phyloP scores from a whole-genome alignment of 2,113 vertebrate species.

The Speoplatyrhinus poulsoni region DNA sequence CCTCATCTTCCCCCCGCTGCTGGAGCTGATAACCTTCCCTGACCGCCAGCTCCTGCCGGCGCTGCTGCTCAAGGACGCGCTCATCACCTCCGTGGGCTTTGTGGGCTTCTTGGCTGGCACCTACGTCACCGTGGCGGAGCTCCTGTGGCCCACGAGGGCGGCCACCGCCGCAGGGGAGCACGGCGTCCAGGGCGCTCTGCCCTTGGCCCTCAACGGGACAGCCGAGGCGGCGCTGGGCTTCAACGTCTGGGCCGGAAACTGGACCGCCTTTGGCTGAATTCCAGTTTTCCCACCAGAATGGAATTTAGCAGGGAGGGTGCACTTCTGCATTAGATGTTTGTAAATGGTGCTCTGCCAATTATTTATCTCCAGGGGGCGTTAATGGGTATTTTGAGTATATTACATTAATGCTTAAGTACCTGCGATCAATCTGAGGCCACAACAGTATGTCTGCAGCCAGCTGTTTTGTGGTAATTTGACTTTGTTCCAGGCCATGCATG shows the following conservation, averaged over 20 bases:
- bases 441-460: no score
- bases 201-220: constrained; percentile 30
- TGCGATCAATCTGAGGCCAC: no score
- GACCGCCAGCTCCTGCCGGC: constrained; percentile 73
- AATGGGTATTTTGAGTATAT: no score
- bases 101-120: constrained; percentile 85
- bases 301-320: no score
- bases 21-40: constrained; percentile 85
- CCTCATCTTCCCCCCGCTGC: constrained; percentile 83
- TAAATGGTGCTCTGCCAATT: no score
- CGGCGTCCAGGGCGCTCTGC: neutral
- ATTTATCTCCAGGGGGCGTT: no score
- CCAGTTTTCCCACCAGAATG: neutral
- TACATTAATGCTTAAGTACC: no score
- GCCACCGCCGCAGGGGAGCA: neutral
- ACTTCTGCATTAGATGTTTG: no score
- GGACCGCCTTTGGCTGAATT: constrained; percentile 22
- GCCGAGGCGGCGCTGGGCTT: constrained; percentile 29
- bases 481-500: no score
- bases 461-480: no score
- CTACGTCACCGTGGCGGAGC: constrained; percentile 84
- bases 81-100: constrained; percentile 81
- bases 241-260: neutral
- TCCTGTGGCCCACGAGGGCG: constrained; percentile 72
- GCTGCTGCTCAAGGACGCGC: constrained; percentile 80